Evolutionary conservation across 2,797 vertebrate species (phyloP).

Genomic region (Ceyx erithaca): DNA sequence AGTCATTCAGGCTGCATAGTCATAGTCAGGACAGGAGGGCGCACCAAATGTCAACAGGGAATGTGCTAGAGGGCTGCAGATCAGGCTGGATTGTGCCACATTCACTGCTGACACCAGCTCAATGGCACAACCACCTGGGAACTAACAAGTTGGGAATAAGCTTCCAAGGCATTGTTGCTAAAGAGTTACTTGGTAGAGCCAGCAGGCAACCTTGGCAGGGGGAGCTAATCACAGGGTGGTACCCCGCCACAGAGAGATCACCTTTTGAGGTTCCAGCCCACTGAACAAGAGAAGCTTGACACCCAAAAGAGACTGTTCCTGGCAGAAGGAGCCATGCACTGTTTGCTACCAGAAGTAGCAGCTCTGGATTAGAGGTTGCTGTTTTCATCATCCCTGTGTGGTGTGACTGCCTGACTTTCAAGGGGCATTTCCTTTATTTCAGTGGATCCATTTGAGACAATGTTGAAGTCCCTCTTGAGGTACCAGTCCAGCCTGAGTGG

Average conservation of each 20-base stretch:
- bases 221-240: not conserved
- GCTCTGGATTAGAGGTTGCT: fast-evolving
- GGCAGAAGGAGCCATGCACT: not conserved
- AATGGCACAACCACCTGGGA: not conserved
- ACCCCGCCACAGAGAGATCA: not conserved
- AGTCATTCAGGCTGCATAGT: not conserved
- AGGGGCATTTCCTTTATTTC: slow-evolving; percentile 23
- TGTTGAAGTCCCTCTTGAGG: slow-evolving; percentile 94
- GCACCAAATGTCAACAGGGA: not conserved
- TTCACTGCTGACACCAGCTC: not conserved
- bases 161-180: not conserved
- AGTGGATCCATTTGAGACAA: slow-evolving; percentile 96
- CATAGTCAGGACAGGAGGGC: not conserved
- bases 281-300: not conserved
- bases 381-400: not conserved
- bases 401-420: not conserved
- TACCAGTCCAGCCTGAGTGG: slow-evolving; percentile 86
- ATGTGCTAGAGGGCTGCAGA: not conserved
- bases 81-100: not conserved
- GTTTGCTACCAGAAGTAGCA: not conserved
- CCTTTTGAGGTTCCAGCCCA: not conserved
- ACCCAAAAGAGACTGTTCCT: not conserved
- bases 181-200: not conserved
- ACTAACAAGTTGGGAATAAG: not conserved
- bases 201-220: not conserved